Conservation (phyloP, 2,888 invertebrate genomes). For the Oxycera nigricornis region DNA sequence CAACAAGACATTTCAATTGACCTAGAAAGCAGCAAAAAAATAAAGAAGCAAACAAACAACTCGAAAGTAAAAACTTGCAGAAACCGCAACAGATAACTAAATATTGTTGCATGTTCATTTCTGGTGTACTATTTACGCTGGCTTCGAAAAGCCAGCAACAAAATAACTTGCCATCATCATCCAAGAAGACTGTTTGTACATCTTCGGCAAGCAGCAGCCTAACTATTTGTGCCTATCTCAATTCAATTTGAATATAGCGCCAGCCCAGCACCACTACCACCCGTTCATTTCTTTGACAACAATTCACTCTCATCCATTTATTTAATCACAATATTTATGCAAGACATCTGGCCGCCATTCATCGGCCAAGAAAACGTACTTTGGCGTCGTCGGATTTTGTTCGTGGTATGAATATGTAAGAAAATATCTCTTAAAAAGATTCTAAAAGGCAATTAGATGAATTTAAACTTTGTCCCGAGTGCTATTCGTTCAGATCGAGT, state of each 20-base stretch:
- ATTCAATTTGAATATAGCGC: no score
- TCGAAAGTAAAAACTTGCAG: conserved; percentile 6
- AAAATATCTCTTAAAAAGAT: background rate
- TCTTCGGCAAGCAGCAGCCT: background rate
- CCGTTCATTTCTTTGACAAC: conserved; percentile 13
- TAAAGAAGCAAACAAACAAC: background rate
- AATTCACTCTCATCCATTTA: background rate
- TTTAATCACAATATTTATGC: conserved; percentile 8
- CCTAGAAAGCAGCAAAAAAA: conserved; percentile 9
- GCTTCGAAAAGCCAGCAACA: background rate
- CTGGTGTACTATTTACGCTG: background rate
- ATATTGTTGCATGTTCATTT: background rate
- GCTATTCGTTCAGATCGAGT: background rate
- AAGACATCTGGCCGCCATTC: conserved; percentile 15
- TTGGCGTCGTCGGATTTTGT: background rate
- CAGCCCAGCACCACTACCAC: background rate
- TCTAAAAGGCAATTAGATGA: background rate
- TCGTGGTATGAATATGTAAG: background rate
- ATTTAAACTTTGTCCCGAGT: background rate
- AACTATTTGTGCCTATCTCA: background rate
- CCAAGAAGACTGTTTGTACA: background rate
- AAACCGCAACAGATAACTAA: background rate
- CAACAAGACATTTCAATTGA: conserved; percentile 15
- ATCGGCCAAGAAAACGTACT: background rate
- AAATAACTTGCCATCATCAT: background rate